phyloP scores from a whole-genome alignment of 2,888 invertebrate genomes.

The Drosophila trichaetosa region DNA sequence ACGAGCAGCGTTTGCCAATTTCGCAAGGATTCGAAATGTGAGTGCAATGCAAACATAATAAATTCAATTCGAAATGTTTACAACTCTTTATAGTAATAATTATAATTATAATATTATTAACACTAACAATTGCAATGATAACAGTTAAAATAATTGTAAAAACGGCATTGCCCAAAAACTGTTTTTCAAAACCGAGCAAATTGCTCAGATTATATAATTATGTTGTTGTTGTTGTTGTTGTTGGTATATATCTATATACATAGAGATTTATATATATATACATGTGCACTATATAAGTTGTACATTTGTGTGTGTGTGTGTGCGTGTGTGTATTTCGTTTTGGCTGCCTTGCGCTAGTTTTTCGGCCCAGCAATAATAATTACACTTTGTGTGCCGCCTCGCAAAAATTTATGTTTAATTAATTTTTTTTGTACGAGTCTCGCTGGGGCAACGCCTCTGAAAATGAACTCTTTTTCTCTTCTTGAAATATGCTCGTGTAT shows the following conservation, averaged over 20 bases:
- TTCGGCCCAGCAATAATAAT: constrained; percentile 49
- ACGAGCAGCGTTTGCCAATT: constrained; percentile 67
- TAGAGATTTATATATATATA: constrained; percentile 7
- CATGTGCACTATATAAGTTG: constrained; percentile 14
- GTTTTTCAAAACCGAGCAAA: constrained; percentile 34
- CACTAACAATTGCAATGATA: constrained; percentile 12
- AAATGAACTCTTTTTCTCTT: constrained; percentile 18
- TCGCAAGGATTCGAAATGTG: constrained; percentile 72
- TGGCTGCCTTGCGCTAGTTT: constrained; percentile 67
- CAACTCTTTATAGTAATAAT: constrained; percentile 19
- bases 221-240: constrained; percentile 15
- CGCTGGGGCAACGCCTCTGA: constrained; percentile 65
- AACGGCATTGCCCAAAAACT: constrained; percentile 15
- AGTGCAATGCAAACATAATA: constrained; percentile 69
- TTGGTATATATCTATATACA: constrained; percentile 13
- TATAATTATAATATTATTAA: constrained; percentile 15
- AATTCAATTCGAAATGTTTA: constrained; percentile 37
- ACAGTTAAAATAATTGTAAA: constrained; percentile 6
- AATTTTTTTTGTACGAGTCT: constrained; percentile 29
- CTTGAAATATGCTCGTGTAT: constrained; percentile 26
- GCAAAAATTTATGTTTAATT: constrained; percentile 55
- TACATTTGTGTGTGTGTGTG: not conserved
- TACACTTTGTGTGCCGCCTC: constrained; percentile 37
- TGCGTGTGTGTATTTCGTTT: constrained; percentile 21
- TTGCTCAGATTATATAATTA: constrained; percentile 64